Conservation (phyloP, 2,113 vertebrate species). For the Phasianus colchicus region DNA sequence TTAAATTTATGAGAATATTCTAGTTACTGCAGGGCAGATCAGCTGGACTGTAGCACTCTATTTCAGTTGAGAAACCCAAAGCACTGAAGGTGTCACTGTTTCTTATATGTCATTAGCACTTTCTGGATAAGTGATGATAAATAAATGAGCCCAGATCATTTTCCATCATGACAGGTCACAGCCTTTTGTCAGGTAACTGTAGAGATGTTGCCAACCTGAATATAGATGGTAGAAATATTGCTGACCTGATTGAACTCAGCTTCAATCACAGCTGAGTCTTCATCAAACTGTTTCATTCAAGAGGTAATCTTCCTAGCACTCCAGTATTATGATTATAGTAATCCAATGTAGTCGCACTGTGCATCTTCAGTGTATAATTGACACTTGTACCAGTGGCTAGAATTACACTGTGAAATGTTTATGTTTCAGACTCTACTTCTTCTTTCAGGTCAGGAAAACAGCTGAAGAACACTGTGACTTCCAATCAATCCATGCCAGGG, state of each 20-base stretch:
- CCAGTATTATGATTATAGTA: neutral
- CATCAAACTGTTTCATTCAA: neutral
- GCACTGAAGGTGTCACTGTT: neutral
- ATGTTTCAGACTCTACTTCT: neutral
- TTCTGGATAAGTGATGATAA: neutral
- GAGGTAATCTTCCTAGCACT: neutral
- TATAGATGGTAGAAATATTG: slow-evolving; percentile 2
- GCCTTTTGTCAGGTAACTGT: neutral
- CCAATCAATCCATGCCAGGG: neutral
- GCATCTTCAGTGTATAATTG: neutral
- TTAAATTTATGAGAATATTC: neutral
- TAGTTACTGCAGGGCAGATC: neutral
- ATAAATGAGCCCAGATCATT: neutral
- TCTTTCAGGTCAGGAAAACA: neutral
- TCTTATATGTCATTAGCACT: neutral
- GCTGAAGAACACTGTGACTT: neutral
- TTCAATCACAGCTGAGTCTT: neutral
- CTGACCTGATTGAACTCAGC: neutral
- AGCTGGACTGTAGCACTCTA: neutral
- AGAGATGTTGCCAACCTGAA: neutral
- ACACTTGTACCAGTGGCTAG: neutral
- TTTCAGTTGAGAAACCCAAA: neutral
- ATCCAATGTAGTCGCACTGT: neutral
- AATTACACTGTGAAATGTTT: neutral
- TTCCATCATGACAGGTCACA: neutral